Conservation (phyloP, 2,888 invertebrate genomes). For the Melolontha melolontha region DNA sequence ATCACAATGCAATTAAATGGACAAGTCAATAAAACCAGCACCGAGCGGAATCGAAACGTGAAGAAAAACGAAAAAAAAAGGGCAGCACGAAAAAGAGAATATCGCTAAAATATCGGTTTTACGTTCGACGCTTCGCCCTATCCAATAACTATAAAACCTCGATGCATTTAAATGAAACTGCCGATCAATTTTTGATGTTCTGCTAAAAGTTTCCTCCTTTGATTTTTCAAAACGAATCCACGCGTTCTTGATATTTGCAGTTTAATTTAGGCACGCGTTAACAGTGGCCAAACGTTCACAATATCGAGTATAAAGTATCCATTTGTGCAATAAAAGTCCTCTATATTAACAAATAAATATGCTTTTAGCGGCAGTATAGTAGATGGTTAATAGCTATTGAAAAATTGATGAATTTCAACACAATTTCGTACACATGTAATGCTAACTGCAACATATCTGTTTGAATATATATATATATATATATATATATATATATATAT, state of each 20-base stretch:
- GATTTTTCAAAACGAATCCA: constrained; percentile 1
- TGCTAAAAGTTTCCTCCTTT: constrained; percentile 6
- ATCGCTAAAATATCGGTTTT: too few species aligned
- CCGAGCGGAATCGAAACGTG: too few species aligned
- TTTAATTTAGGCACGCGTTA: constrained; percentile 23
- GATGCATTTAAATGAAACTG: neutral
- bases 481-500: too few species aligned
- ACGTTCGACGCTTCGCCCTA: too few species aligned
- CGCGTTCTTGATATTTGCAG: constrained; percentile 2
- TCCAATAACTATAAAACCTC: too few species aligned
- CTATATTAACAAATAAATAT: constrained; percentile 12
- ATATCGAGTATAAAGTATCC: constrained; percentile 16
- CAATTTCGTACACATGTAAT: neutral
- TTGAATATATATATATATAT: too few species aligned
- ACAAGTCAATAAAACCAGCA: too few species aligned
- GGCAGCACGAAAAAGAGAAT: too few species aligned
- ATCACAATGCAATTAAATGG: too few species aligned
- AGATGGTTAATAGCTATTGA: constrained; percentile 22
- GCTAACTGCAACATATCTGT: too few species aligned
- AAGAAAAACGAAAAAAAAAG: too few species aligned
- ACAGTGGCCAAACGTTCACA: constrained; percentile 19
- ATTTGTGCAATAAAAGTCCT: constrained; percentile 23
- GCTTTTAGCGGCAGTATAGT: constrained; percentile 1
- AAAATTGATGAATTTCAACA: constrained; percentile 16
- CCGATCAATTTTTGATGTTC: constrained; percentile 15